Conservation (phyloP, 2,113 vertebrate species). For the Myodes glareolus region DNA sequence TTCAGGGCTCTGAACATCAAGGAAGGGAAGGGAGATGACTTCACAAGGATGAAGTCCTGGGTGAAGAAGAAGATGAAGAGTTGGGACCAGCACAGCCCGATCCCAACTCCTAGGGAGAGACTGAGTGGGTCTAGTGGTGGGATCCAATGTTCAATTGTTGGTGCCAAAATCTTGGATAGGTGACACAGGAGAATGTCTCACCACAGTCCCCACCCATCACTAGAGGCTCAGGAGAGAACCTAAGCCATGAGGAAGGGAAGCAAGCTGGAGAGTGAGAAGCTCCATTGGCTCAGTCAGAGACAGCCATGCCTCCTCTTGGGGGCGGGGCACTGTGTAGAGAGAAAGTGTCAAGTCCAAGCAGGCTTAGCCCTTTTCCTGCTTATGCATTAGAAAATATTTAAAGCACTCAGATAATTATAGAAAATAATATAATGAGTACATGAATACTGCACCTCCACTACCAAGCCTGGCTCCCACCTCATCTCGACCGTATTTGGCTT, state of each 20-base stretch:
- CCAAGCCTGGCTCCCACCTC: not conserved
- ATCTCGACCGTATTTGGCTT: not conserved
- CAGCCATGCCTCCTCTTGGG: too few species aligned
- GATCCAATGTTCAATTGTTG: not conserved
- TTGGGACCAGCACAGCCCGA: not conserved
- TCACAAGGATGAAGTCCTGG: too few species aligned
- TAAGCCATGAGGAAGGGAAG: not conserved
- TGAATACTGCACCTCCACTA: not conserved
- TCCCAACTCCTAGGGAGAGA: not conserved
- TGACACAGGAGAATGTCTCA: not conserved
- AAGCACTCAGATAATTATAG: not conserved
- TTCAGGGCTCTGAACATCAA: not conserved
- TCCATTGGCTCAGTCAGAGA: not conserved
- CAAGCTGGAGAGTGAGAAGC: not conserved
- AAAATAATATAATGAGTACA: not conserved
- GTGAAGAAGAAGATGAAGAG: not conserved
- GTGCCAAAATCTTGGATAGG: not conserved
- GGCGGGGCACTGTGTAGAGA: accelerated
- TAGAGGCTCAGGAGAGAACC: not conserved
- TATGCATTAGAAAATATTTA: not conserved
- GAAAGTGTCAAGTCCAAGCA: too few species aligned
- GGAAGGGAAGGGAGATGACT: not conserved
- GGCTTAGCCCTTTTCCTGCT: not conserved
- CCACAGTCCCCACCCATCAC: too few species aligned
- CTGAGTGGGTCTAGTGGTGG: not conserved